Base-by-base conservation (phyloP, 2,888 invertebrate species). In the Creontiades dilutus region DNA sequence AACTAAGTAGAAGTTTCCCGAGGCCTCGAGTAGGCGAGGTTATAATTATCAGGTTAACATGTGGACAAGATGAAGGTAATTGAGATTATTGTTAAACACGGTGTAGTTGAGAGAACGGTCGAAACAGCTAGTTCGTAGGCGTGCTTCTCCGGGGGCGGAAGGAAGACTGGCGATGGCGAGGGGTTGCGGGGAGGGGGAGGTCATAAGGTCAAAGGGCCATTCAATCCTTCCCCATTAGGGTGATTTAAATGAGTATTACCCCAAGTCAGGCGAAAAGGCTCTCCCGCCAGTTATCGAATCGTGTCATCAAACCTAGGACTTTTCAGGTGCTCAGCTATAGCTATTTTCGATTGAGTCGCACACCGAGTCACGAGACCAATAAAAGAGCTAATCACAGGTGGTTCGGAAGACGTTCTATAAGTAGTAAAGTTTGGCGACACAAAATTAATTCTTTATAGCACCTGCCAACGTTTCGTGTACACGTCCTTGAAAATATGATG, bases 201-300 rank as follows among this genome's bases (percentile, higher is more conserved):
- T 88, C 88, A 88, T 48, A 88, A 88, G 88, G 88, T 88, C 88
- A 88, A 88, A 80, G 80, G 88, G 88, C 88, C 88, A 88, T 80
- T 78, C 61, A 88, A 76, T 88, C 88, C 88, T 88, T 88, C 52
- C 19, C 61, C 61, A 61, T 55, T 61, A 55, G 61, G 14, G 78
- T 28, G 78, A 88, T 76, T 80, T 88, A 80, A 85, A 88, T 88
- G 80, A 76, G 55, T 48, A 85, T 37, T 61, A 55, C 85, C 57
- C 61, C 52, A 85, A 85, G 85, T 85, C 85, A 57, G 85, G 55
- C 85, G 57, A 85, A 85, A 37, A 57, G 82, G 82, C 27, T 82
- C 11, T 46, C n/a, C 11, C 46, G 46, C 37, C 37, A 46, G 23
- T 28, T 85, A 85, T 85, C 85, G 28, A 57, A 85, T 13, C 37